These are phyloP conservation scores for Melangyna quadrimaculata DNA, from an alignment of 2,888 invertebrate genomes.

Conservation along the genomic window DNA sequence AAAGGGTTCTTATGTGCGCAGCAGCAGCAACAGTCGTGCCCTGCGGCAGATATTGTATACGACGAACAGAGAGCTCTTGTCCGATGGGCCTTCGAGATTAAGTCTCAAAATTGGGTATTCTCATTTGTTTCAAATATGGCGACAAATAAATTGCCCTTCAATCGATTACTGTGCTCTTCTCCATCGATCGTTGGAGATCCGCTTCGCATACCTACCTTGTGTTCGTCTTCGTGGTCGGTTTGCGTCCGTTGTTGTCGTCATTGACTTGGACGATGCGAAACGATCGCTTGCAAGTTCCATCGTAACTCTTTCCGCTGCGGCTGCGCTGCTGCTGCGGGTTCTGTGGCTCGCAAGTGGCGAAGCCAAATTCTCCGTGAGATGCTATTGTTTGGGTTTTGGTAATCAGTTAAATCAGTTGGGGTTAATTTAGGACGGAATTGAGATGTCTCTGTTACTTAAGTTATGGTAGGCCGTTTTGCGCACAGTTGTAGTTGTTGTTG, in stretches of 20 bases:
- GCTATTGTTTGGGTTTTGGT: slow-evolving; percentile 47
- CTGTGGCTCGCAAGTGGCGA: slow-evolving; percentile 53
- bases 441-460: slow-evolving; percentile 59
- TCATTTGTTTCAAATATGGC: slow-evolving; percentile 75
- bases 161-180: slow-evolving; percentile 72
- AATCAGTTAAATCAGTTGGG: slow-evolving; percentile 65
- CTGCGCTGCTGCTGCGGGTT: neutral
- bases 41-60: slow-evolving; percentile 49
- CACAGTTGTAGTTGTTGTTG: neutral
- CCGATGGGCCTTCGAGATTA: slow-evolving; percentile 67
- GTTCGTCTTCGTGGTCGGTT: slow-evolving; percentile 22
- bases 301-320: slow-evolving; percentile 22
- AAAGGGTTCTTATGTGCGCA: neutral
- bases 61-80: slow-evolving; percentile 45
- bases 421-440: slow-evolving; percentile 66
- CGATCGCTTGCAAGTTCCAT: slow-evolving; percentile 41
- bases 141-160: slow-evolving; percentile 74
- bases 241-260: neutral
- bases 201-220: too few relatives aligned
- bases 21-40: slow-evolving; percentile 16
- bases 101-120: slow-evolving; percentile 71
- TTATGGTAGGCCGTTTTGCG: slow-evolving; percentile 42
- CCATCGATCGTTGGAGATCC: slow-evolving; percentile 27
- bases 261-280: slow-evolving; percentile 3
- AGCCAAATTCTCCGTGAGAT: slow-evolving; percentile 49